Evolutionary conservation across 1,140 invertebrate species (phyloP).

Genomic region (Diachasmimorpha longicaudata): DNA sequence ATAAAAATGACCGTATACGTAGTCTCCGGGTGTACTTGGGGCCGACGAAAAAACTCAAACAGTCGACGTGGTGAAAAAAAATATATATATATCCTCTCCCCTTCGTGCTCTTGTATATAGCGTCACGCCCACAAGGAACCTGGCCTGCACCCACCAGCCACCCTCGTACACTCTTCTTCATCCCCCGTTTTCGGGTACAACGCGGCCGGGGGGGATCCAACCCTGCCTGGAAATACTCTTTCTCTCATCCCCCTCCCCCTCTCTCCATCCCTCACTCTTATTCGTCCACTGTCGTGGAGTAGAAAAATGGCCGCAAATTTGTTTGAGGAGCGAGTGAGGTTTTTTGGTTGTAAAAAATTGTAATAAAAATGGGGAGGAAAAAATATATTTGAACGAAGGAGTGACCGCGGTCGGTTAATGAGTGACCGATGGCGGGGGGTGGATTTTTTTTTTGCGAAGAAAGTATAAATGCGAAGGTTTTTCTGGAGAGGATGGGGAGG

Average conservation of each 20-base stretch:
- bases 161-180: neutral
- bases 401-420: too few relatives aligned
- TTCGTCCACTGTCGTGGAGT: neutral
- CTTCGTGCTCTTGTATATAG: neutral
- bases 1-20: conserved; percentile 45
- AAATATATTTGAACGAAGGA: too few relatives aligned
- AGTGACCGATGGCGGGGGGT: too few relatives aligned
- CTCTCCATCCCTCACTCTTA: neutral
- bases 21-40: conserved; percentile 32
- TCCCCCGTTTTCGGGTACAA: neutral
- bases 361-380: too few relatives aligned
- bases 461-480: too few relatives aligned
- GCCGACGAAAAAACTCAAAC: conserved; percentile 1
- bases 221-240: neutral
- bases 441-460: too few relatives aligned
- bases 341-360: neutral
- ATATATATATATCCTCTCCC: neutral
- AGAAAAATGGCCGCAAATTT: conserved; percentile 5
- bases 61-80: conserved; percentile 1
- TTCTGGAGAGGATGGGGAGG: too few relatives aligned
- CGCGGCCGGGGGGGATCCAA: neutral
- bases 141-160: neutral
- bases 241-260: neutral
- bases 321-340: neutral
- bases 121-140: neutral